A percentile compares a stretch with the other conserved stretches of the same genome.
phyloP scores from a whole-genome alignment of 2,888 invertebrate species.

The Nymphalis c-album region DNA sequence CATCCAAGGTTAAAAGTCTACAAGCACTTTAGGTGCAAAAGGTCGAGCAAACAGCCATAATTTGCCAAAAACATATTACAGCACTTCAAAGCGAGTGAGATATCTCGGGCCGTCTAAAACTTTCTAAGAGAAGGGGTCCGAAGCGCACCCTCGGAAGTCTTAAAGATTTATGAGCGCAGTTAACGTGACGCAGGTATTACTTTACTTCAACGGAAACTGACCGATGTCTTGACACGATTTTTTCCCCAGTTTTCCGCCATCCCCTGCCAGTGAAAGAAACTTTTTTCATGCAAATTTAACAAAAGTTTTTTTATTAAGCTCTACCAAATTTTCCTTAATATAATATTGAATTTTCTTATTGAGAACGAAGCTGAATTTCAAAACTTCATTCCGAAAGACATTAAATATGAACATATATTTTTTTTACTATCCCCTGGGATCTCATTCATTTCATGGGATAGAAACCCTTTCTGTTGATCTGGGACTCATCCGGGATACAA shows the following conservation, averaged over 20 bases:
- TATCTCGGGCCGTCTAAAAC: slow-evolving; percentile 26
- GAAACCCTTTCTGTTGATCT: too few species aligned
- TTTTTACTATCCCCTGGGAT: too few species aligned
- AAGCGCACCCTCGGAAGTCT: slow-evolving; percentile 69
- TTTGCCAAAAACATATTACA: slow-evolving; percentile 18
- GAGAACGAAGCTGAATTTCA: neutral
- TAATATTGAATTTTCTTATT: neutral
- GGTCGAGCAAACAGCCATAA: slow-evolving; percentile 18
- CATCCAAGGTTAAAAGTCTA: neutral
- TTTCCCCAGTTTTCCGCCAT: slow-evolving; percentile 7
- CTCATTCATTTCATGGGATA: too few species aligned
- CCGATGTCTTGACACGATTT: slow-evolving; percentile 54
- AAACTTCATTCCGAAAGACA: too few species aligned
- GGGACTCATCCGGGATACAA: too few species aligned
- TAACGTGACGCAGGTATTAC: slow-evolving; percentile 75
- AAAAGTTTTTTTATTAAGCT: neutral
- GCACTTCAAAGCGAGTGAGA: slow-evolving; percentile 20
- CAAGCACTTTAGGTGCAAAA: slow-evolving; percentile 2
- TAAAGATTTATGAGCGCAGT: slow-evolving; percentile 71
- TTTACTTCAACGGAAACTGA: slow-evolving; percentile 56
- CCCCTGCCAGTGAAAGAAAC: neutral
- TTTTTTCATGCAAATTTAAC: slow-evolving; percentile 7
- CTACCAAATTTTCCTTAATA: neutral
- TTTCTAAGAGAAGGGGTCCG: slow-evolving; percentile 51
- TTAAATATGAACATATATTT: too few species aligned